Base-by-base conservation (phyloP, 2,888 invertebrate genomes). In the Phragmatobia fuliginosa region DNA sequence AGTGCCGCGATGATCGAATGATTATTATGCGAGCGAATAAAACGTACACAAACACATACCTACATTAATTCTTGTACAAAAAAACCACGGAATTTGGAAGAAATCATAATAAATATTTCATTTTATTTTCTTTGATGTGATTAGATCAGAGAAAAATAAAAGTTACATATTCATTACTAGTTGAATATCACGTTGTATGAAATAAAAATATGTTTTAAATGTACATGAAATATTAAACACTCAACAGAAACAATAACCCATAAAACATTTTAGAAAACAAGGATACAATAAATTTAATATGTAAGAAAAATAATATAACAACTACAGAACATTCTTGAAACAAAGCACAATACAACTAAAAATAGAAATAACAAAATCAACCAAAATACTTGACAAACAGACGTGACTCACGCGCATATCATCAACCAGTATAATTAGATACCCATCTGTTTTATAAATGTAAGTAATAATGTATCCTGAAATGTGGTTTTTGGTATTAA, bases 381-480 rank as follows among this genome's bases (percentile, higher is more conserved):
- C 72, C 49, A 75, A 70, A 68, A 67, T 28, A 14, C 25, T 28
- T 32, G 32, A 66, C 52, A 62, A 68, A 67, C 71, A 68, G 74
- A 74, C 8, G 59, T 74, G 69, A 77, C 58, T 77, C 72, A 78
- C 68, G 63, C 36, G 11, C n/a, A n/a, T 28, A 61, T 49, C 10
- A 31, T 1, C 8, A 4, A 58, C 64, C 61, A 71, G 31, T 70
- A 18, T 60, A 36, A 49, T 56, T 62, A 33, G 78, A 79, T 49
- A 64, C 66, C 31, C 58, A 71, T 62, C 31, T 36, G 11, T 38
- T 16, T 41, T 45, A 11, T 7, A 14, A 21, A 45, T 63, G n/a
- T 52, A 14, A 2, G 33, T 14, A 1, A 21, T 18, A 18, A 62
- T 6, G 60, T 69, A 58, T 65, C 41, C 62, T 49, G 36, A 58